These are phyloP conservation scores for Rattus rattus DNA, from an alignment of 2,113 vertebrate species.

Conservation along the genomic window DNA sequence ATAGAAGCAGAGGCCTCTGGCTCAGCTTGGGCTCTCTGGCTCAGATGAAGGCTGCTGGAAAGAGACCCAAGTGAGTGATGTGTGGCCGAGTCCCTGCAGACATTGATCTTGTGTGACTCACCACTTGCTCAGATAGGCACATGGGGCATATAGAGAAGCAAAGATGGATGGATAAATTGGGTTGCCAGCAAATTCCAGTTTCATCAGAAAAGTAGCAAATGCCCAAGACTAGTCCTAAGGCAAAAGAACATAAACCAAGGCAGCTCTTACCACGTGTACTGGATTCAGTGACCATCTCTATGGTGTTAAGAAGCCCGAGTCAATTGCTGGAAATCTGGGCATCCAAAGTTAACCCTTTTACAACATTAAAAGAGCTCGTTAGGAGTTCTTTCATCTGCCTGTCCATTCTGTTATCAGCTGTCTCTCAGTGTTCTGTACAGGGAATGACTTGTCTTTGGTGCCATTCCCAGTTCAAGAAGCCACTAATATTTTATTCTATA, in stretches of 20 bases:
- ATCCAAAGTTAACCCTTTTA: neutral
- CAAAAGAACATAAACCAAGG: neutral
- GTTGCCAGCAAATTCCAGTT: neutral
- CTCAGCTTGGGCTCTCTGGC: neutral
- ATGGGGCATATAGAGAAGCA: neutral
- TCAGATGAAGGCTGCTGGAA: neutral
- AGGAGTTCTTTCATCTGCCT: neutral
- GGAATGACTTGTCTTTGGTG: neutral
- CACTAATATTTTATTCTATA: neutral
- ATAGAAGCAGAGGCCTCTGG: neutral
- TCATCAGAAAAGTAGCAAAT: neutral
- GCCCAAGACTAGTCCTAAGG: neutral
- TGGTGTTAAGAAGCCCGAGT: neutral
- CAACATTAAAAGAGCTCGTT: neutral
- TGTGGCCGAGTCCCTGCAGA: neutral
- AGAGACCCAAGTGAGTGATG: neutral
- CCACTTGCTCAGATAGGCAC: neutral
- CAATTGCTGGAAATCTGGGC: neutral
- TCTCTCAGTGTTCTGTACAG: neutral
- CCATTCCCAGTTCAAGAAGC: neutral
- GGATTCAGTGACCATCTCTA: neutral
- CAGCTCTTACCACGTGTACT: neutral
- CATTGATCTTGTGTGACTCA: neutral
- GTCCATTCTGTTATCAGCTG: neutral
- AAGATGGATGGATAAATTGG: slow-evolving; percentile 6